A percentile compares a stretch with the other conserved stretches of the same genome.
Evolutionary conservation across 2,888 invertebrate genomes (phyloP).

Genomic region (Eristalinus sepulchralis): DNA sequence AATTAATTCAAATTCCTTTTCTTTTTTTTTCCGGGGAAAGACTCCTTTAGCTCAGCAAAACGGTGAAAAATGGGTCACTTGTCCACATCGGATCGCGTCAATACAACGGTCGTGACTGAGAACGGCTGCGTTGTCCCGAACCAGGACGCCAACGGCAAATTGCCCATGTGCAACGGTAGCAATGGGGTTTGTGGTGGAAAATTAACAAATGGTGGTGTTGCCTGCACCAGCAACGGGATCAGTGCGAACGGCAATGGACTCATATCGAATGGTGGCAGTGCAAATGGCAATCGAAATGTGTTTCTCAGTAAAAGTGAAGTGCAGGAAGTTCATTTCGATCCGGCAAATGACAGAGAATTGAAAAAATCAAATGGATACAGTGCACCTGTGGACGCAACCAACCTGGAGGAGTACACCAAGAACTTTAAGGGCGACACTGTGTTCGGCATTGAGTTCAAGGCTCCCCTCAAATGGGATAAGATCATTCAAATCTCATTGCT

Average conservation of each 20-base stretch:
- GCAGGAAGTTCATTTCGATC: conserved; percentile 44
- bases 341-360: background rate
- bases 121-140: conserved; percentile 50
- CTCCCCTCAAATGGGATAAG: conserved; percentile 86
- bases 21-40: background rate
- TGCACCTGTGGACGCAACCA: conserved; percentile 75
- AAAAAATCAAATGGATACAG: background rate
- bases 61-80: conserved; percentile 78
- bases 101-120: conserved; percentile 73
- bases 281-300: conserved; percentile 50
- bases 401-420: conserved; percentile 76
- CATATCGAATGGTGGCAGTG: conserved; percentile 58
- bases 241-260: conserved; percentile 57
- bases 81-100: conserved; percentile 78
- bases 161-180: conserved; percentile 51
- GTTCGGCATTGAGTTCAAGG: conserved; percentile 82
- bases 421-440: conserved; percentile 77
- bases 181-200: conserved; percentile 48
- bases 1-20: background rate
- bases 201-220: conserved; percentile 54
- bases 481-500: conserved; percentile 82
- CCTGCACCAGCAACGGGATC: conserved; percentile 56
- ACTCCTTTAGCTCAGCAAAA: background rate
- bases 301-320: conserved; percentile 50
- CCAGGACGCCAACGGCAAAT: conserved; percentile 64